A percentile compares a stretch with the other conserved stretches of the same genome.
Evolutionary conservation across 2,888 invertebrate species (phyloP).

Genomic region (Nyleta sp.): DNA sequence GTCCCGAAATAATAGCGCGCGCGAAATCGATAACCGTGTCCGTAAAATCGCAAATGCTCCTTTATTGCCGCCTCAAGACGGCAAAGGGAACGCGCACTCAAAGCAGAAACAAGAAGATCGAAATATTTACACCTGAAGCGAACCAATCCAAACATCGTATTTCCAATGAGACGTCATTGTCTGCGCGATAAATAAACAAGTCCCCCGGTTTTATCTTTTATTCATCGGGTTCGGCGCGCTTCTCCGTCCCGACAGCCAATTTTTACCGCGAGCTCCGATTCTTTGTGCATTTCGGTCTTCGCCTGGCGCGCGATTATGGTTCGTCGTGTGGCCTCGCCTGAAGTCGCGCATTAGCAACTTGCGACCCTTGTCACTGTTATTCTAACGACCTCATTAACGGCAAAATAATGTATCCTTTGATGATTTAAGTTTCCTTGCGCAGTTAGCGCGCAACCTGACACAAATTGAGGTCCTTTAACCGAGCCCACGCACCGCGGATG

Average conservation of each 20-base stretch:
- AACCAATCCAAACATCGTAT: slow-evolving; percentile 18
- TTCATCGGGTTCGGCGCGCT: slow-evolving; percentile 1
- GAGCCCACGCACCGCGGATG: background rate
- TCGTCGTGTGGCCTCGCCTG: slow-evolving; percentile 13
- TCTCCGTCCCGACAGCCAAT: background rate
- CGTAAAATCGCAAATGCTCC: slow-evolving; percentile 24
- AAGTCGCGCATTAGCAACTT: slow-evolving; percentile 15
- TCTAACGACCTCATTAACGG: slow-evolving; percentile 34
- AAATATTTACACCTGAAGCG: slow-evolving; percentile 14
- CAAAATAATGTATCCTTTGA: slow-evolving; percentile 41
- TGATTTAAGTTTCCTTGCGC: slow-evolving; percentile 28
- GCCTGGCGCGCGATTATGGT: slow-evolving; percentile 12
- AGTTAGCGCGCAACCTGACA: slow-evolving; percentile 20
- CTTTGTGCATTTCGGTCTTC: background rate
- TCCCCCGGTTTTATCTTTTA: slow-evolving; percentile 2
- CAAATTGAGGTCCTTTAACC: slow-evolving; percentile 13
- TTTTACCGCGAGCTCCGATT: slow-evolving; percentile 1
- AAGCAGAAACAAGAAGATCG: slow-evolving; percentile 4
- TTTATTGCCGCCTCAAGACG: slow-evolving; percentile 19
- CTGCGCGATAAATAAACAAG: slow-evolving; percentile 28
- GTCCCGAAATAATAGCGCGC: background rate
- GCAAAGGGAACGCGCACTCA: background rate
- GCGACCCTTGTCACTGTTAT: slow-evolving; percentile 15
- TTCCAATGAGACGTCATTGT: slow-evolving; percentile 21
- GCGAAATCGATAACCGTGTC: slow-evolving; percentile 6